Percentiles rank a stretch among this genome's conserved stretches.
These are phyloP conservation scores for Drosophila falleni DNA, from an alignment of 2,888 invertebrate species.

Conservation along the genomic window DNA sequence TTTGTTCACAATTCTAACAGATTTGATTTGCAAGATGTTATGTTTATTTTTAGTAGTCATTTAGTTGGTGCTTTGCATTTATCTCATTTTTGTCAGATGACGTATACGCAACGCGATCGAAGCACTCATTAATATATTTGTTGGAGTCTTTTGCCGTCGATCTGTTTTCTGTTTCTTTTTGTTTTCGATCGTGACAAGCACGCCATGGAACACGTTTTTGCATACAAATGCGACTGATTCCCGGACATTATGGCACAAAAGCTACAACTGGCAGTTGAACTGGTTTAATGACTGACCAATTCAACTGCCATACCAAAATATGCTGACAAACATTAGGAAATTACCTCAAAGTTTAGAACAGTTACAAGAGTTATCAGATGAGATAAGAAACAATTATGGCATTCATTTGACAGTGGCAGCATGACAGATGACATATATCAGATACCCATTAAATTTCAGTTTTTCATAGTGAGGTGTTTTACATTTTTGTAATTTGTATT, in stretches of 20 bases:
- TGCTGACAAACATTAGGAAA: neutral
- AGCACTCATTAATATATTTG: conserved; percentile 36
- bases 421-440: too few species aligned
- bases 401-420: too few species aligned
- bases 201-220: conserved; percentile 71
- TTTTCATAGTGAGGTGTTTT: too few species aligned
- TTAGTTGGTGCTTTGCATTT: conserved; percentile 9
- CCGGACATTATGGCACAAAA: conserved; percentile 1
- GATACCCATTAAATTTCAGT: too few species aligned
- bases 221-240: conserved; percentile 59
- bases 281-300: conserved; percentile 28
- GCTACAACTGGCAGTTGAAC: conserved; percentile 21
- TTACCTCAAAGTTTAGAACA: neutral
- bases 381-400: neutral
- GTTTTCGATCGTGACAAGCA: conserved; percentile 50
- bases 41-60: neutral
- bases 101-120: conserved; percentile 62
- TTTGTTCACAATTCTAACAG: neutral
- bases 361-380: neutral
- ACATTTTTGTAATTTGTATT: too few species aligned
- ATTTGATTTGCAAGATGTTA: neutral
- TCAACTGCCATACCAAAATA: neutral
- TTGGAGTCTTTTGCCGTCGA: conserved; percentile 22
- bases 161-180: conserved; percentile 13
- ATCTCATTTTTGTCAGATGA: conserved; percentile 31